Evolutionary conservation across 2,797 vertebrate species (phyloP).

Genomic region (Arremon aurantiirostris): DNA sequence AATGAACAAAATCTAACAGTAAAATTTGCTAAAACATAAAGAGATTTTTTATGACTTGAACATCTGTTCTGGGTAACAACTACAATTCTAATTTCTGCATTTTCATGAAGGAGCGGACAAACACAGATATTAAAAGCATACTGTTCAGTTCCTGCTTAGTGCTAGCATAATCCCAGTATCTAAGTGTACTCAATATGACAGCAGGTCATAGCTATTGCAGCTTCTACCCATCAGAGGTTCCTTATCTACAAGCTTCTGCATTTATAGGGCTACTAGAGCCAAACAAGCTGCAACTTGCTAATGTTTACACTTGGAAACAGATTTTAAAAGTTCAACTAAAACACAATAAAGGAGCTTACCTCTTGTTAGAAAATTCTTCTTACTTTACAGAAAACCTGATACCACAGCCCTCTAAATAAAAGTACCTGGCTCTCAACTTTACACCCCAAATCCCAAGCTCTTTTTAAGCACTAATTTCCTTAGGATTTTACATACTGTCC

Average conservation of each 20-base stretch:
- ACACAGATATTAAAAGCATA: neutral
- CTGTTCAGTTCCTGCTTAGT: neutral
- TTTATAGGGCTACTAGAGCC: neutral
- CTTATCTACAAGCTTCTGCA: neutral
- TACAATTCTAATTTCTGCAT: neutral
- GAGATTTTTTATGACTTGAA: neutral
- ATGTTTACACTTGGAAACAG: neutral
- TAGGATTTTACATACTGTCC: neutral
- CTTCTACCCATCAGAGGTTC: neutral
- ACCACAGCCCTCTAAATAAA: neutral
- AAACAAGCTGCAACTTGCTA: neutral
- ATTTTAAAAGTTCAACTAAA: neutral
- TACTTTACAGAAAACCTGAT: neutral
- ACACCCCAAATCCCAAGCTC: neutral
- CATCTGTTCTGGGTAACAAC: neutral
- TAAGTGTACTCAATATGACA: neutral
- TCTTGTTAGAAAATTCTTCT: neutral
- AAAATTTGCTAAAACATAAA: neutral
- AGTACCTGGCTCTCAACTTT: neutral
- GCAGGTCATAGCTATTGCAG: neutral
- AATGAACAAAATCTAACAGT: neutral
- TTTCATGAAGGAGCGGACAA: neutral
- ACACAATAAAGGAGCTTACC: neutral
- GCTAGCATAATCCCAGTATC: neutral
- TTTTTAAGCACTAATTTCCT: neutral